A percentile compares a stretch with the other conserved stretches of the same genome.
These are phyloP conservation scores for Eupithecia abbreviata DNA, from an alignment of 2,888 invertebrate genomes.

Conservation along the genomic window DNA sequence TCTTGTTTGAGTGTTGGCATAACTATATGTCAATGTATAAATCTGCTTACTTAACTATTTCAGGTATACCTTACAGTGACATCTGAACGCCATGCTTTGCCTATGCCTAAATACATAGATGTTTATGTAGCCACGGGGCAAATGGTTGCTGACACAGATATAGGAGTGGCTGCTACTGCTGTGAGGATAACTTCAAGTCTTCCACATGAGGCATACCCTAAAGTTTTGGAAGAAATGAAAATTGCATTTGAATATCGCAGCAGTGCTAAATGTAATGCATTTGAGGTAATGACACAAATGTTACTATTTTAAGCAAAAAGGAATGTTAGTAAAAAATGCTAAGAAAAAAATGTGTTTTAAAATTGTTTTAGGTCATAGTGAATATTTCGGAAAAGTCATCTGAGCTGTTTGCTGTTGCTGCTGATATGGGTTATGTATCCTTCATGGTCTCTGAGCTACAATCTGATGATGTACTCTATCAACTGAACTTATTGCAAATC, in stretches of 20 bases:
- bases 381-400: conserved; percentile 85
- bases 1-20: background rate
- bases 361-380: conserved; percentile 82
- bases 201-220: conserved; percentile 81
- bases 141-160: conserved; percentile 84
- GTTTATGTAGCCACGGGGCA: conserved; percentile 83
- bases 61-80: conserved; percentile 70
- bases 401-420: conserved; percentile 83
- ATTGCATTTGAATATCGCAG: conserved; percentile 83
- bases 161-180: conserved; percentile 85
- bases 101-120: conserved; percentile 76
- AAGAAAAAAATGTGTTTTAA: background rate
- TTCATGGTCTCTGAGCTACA: conserved; percentile 87
- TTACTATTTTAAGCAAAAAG: background rate
- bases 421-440: conserved; percentile 85
- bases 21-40: background rate
- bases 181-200: conserved; percentile 79
- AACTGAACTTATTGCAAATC: conserved; percentile 91
- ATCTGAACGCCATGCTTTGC: conserved; percentile 58
- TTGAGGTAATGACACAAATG: conserved; percentile 80
- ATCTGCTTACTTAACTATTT: conserved; percentile 34
- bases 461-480: conserved; percentile 89
- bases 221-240: conserved; percentile 82
- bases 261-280: conserved; percentile 86
- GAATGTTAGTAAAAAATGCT: background rate